Evolutionary conservation across 2,888 invertebrate species (phyloP), one percentile per base, ranked within the genome.

Genomic region (Chironomus riparius): DNA sequence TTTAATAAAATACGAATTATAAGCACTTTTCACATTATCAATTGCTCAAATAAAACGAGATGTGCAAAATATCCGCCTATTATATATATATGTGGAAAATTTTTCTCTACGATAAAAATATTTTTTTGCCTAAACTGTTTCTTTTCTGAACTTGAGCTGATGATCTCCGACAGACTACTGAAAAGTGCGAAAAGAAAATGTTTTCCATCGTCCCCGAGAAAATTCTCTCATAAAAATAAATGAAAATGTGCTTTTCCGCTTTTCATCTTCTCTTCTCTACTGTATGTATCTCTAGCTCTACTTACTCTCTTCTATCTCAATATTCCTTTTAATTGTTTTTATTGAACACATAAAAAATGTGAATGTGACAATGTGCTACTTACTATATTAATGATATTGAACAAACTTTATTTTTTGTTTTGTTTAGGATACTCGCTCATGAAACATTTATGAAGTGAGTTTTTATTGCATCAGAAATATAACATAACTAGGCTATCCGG

Each of bases 131-230:
- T 18, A 21, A 62, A 21, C 38, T 72, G 21, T 56, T 38, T 28
- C 22, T 38, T 38, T 62, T 72, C 38, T 50, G 7, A 15, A 21
- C 61, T 72, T 61, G 10, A 72, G 47, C 61, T 72, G 61, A 62
- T 72, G 72, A 72, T 72, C 61, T 72, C 72, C 56, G 50, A 28
- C 72, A 72, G 61, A 72, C 72, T 72, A 72, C 72, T 72, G 70
- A 70, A 70, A 22, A 50, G 13, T 56, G 71, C 71, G 56, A 61
- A 72, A 50, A 18, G 62, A 72, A 72, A 72, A 62, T 72, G 15
- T 61, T 62, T 62, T 72, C 62, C 47, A 24, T 65, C 62, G 22
- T 50, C 15, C 72, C 61, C 62, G 62, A 72, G 72, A 72, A 72
- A 72, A 62, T 70, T 71, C 71, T 71, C 71, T 71, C 71, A 38